Percentiles rank a stretch among this genome's conserved stretches.
Evolutionary conservation across 2,888 invertebrate genomes (phyloP).

Genomic region (Mesochorus sp.): DNA sequence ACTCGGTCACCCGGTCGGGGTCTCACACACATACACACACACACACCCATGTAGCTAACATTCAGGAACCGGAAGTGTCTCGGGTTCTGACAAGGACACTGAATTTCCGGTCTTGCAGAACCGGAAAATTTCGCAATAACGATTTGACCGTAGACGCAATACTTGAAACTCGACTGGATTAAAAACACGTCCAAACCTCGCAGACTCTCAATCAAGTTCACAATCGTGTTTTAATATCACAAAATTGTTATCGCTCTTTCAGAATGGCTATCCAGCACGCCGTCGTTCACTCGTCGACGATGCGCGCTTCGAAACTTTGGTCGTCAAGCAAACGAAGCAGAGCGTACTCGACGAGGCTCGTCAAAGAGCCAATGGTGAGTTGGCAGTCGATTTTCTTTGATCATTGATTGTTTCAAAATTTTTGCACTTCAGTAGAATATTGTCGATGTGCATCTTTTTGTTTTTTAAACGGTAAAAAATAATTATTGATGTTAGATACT

Average conservation of each 20-base stretch:
- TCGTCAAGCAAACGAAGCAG: conserved; percentile 97
- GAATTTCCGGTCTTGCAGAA: conserved; percentile 22
- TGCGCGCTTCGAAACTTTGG: conserved; percentile 97
- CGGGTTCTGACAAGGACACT: conserved; percentile 7
- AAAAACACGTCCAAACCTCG: no score
- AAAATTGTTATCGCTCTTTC: conserved; percentile 65
- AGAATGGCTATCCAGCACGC: conserved; percentile 98
- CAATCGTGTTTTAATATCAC: conserved; percentile 3
- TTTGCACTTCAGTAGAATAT: background rate
- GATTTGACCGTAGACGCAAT: background rate
- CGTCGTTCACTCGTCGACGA: conserved; percentile 98
- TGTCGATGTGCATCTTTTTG: background rate
- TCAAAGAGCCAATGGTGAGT: conserved; percentile 92
- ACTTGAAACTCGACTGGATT: background rate
- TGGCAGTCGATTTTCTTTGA: background rate
- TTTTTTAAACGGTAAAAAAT: background rate
- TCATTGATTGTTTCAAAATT: background rate
- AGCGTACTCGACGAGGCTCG: conserved; percentile 95
- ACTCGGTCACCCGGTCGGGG: conserved; percentile 16
- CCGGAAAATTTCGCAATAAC: conserved; percentile 8
- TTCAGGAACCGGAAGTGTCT: conserved; percentile 48
- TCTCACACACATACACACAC: conserved; percentile 3
- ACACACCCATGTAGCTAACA: background rate
- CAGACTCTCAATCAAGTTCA: conserved; percentile 20
- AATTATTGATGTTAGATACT: background rate